Percentiles rank a stretch among this genome's conserved stretches.
phyloP scores from a whole-genome alignment of 2,888 invertebrate genomes.

The Penaeus monodon region DNA sequence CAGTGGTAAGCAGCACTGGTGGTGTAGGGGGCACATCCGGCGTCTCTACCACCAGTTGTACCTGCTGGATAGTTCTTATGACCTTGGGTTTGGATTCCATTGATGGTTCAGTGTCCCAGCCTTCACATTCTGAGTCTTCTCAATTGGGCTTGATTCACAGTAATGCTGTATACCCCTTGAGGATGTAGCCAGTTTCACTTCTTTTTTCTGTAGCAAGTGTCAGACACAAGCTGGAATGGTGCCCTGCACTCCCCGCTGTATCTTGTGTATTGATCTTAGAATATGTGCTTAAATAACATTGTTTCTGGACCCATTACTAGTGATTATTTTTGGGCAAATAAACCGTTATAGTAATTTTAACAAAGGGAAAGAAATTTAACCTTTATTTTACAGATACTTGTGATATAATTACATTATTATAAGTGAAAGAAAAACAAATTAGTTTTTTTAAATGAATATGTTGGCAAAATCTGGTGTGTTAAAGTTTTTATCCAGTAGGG shows the following conservation, averaged over 20 bases:
- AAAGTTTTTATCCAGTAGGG: not conserved
- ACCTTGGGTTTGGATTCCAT: constrained; percentile 64
- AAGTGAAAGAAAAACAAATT: no score
- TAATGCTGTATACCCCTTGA: constrained; percentile 53
- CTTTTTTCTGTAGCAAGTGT: constrained; percentile 12
- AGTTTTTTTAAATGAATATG: not conserved
- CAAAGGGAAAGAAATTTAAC: no score
- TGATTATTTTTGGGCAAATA: no score
- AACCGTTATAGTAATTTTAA: no score
- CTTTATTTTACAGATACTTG: no score
- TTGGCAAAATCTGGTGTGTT: not conserved
- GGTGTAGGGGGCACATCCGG: constrained; percentile 47
- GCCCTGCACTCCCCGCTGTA: not conserved
- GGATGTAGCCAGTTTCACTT: constrained; percentile 1
- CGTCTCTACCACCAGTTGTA: constrained; percentile 62
- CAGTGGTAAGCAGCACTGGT: constrained; percentile 7
- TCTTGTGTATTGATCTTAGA: no score
- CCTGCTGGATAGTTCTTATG: constrained; percentile 61
- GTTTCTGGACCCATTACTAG: no score
- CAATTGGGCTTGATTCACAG: constrained; percentile 57
- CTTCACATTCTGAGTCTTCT: constrained; percentile 64
- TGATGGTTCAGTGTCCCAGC: constrained; percentile 62
- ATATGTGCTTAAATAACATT: no score
- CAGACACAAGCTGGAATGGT: not conserved
- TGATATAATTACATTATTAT: no score